Conservation (phyloP, 2,113 vertebrate genomes). For the Scomber colias region DNA sequence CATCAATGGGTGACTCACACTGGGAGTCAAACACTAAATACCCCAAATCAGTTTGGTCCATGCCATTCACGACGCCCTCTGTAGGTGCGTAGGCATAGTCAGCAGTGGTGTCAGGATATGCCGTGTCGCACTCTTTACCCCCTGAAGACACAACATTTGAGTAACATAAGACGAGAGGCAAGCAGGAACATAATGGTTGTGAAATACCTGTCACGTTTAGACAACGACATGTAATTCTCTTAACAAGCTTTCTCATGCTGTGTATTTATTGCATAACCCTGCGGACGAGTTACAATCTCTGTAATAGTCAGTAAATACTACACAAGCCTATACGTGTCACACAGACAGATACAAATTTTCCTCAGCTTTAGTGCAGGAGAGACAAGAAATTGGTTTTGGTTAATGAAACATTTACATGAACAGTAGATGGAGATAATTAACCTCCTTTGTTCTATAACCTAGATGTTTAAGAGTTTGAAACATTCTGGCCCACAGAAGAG, state of each 20-base stretch:
- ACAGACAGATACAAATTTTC: background rate
- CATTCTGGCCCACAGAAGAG: background rate
- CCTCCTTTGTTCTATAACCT: too few species aligned
- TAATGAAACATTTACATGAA: too few species aligned
- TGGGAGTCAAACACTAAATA: slow-evolving; percentile 73
- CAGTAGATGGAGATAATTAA: background rate
- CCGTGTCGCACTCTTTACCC: slow-evolving; percentile 70
- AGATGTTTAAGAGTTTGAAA: background rate
- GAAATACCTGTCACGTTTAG: slow-evolving; percentile 41
- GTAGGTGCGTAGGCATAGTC: slow-evolving; percentile 45
- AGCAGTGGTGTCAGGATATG: slow-evolving; percentile 52
- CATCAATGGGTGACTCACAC: slow-evolving; percentile 75
- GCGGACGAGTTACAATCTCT: background rate
- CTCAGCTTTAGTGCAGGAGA: background rate
- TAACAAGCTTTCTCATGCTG: slow-evolving; percentile 15
- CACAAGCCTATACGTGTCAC: slow-evolving; percentile 2
- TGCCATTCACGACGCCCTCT: slow-evolving; percentile 65
- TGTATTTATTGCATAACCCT: background rate
- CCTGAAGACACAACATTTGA: slow-evolving; percentile 66
- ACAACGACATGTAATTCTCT: background rate
- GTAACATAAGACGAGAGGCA: slow-evolving; percentile 41
- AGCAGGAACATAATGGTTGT: slow-evolving; percentile 1
- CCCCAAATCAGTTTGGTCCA: slow-evolving; percentile 65
- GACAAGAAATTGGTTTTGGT: background rate
- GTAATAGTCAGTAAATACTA: background rate